These are phyloP conservation scores for Heteronetta atricapilla DNA, from an alignment of 2,113 vertebrate species.

Conservation along the genomic window DNA sequence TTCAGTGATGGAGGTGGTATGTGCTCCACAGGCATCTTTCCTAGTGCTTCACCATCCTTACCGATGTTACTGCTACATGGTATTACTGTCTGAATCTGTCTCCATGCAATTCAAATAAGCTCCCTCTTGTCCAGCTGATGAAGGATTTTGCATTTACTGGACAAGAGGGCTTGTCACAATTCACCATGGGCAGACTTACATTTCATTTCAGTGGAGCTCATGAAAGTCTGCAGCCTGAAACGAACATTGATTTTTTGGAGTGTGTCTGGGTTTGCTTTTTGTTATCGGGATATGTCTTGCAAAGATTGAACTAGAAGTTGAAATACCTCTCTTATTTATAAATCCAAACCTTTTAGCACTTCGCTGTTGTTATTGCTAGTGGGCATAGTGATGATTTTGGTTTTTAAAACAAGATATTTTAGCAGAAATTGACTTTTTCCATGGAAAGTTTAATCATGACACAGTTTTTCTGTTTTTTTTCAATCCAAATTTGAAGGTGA, in stretches of 20 bases:
- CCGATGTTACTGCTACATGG: not conserved
- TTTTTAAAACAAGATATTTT: not conserved
- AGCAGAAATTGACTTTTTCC: not conserved
- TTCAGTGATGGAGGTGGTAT: not conserved
- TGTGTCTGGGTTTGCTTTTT: not conserved
- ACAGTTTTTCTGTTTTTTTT: not conserved
- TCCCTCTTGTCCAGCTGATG: not conserved
- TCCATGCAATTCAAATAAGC: not conserved
- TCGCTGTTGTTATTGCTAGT: not conserved
- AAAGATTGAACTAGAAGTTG: not conserved
- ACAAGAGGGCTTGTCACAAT: not conserved
- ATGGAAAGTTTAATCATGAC: not conserved
- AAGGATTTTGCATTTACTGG: not conserved
- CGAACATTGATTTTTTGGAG: not conserved
- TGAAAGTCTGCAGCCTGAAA: not conserved
- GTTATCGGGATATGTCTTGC: not conserved
- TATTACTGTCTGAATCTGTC: not conserved
- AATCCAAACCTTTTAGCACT: not conserved
- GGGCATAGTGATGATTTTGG: not conserved
- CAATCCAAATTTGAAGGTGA: not conserved
- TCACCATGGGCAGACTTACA: not conserved
- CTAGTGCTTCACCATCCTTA: not conserved
- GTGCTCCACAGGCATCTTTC: not conserved
- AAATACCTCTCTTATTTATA: constrained; percentile 11
- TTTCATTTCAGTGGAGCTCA: not conserved